phyloP scores from a whole-genome alignment of 1,140 invertebrate genomes.

The Grapholita molesta region DNA sequence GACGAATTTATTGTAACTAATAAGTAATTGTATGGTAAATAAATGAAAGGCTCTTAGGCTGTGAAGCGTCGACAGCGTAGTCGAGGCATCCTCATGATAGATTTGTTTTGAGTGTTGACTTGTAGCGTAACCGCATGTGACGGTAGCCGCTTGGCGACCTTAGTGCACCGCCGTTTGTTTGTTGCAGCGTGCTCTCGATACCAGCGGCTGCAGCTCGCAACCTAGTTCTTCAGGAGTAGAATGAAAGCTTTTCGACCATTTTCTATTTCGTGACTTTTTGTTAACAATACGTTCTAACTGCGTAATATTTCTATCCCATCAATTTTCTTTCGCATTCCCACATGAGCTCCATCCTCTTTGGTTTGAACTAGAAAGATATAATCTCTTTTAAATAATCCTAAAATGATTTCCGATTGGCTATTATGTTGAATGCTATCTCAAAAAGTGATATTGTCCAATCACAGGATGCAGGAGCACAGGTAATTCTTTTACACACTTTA shows the following conservation, averaged over 20 bases:
- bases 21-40: too few relatives aligned
- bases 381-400: neutral
- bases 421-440: slow-evolving; percentile 14
- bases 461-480: slow-evolving; percentile 48
- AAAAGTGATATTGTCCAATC: slow-evolving; percentile 12
- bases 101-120: slow-evolving; percentile 19
- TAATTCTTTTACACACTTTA: slow-evolving; percentile 43
- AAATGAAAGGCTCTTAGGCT: too few relatives aligned
- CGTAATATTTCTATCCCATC: slow-evolving; percentile 3
- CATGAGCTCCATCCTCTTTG: slow-evolving; percentile 2
- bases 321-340: slow-evolving; percentile 20
- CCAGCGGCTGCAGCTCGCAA: slow-evolving; percentile 56
- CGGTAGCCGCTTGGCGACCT: slow-evolving; percentile 51
- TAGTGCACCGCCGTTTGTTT: slow-evolving; percentile 73
- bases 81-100: slow-evolving; percentile 21
- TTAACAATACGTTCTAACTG: neutral
- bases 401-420: slow-evolving; percentile 17
- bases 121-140: slow-evolving; percentile 43
- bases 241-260: slow-evolving; percentile 40
- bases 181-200: slow-evolving; percentile 69
- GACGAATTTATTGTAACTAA: too few relatives aligned
- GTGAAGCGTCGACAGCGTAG: slow-evolving; percentile 1
- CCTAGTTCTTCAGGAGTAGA: slow-evolving; percentile 52
- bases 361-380: slow-evolving; percentile 14
- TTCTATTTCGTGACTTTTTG: neutral